Evolutionary conservation across 2,113 vertebrate genomes (phyloP).

Genomic region (Mirounga angustirostris): DNA sequence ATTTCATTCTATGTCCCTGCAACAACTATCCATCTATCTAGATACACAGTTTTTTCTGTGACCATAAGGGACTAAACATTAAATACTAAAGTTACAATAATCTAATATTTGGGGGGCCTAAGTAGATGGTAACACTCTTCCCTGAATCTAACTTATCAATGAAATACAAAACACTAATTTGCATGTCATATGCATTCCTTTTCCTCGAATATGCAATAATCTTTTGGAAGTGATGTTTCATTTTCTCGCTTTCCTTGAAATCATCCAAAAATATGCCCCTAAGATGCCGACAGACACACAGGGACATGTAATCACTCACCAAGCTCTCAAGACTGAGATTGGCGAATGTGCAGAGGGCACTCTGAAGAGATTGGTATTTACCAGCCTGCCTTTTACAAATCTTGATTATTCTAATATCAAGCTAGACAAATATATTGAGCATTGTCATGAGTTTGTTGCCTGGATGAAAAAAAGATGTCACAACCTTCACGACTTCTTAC

Average conservation of each 20-base stretch:
- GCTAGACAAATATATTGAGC: neutral
- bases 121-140: neutral
- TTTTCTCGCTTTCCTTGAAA: slow-evolving; percentile 9
- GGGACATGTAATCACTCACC: neutral
- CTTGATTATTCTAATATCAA: neutral
- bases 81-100: slow-evolving; percentile 52
- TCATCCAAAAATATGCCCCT: neutral
- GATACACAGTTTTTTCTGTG: neutral
- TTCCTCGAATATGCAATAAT: slow-evolving; percentile 36
- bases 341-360: neutral
- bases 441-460: neutral
- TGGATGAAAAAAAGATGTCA: neutral
- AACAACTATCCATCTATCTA: neutral
- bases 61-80: slow-evolving; percentile 5
- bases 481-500: neutral
- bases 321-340: neutral
- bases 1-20: neutral
- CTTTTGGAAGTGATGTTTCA: neutral
- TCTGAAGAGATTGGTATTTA: neutral
- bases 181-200: neutral
- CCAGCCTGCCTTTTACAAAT: neutral
- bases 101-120: neutral
- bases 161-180: slow-evolving; percentile 47
- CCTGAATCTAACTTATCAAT: slow-evolving; percentile 22
- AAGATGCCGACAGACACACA: neutral